Evolutionary conservation across 2,797 vertebrate species (phyloP).

Genomic region (Cygnus olor): DNA sequence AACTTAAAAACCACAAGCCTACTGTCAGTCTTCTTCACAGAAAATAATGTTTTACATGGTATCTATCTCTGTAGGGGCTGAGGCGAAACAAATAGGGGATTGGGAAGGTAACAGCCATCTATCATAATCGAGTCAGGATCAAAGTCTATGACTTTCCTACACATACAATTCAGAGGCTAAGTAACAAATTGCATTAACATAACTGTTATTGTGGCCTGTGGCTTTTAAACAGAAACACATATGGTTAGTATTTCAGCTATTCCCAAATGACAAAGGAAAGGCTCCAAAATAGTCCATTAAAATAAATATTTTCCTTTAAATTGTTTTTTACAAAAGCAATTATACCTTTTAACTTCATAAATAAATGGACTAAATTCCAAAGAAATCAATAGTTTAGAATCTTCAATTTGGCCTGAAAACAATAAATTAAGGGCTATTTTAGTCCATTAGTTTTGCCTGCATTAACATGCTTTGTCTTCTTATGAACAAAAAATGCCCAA

Average conservation of each 20-base stretch:
- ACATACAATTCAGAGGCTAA: not conserved
- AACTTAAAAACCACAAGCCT: not conserved
- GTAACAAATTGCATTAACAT: slow-evolving; percentile 10
- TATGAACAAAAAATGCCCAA: not conserved
- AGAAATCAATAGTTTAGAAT: not conserved
- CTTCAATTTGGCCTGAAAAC: not conserved
- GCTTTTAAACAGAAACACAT: slow-evolving; percentile 23
- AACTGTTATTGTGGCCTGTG: slow-evolving; percentile 16
- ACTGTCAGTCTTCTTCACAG: not conserved
- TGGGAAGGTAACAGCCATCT: not conserved
- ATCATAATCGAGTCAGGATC: not conserved
- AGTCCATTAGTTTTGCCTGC: not conserved
- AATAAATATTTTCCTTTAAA: not conserved
- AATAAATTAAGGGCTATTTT: not conserved
- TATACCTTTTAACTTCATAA: not conserved
- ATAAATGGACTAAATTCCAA: not conserved
- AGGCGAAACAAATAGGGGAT: not conserved
- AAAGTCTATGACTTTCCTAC: not conserved
- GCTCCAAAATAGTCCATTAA: slow-evolving; percentile 10
- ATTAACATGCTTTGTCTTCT: not conserved
- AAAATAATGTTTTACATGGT: not conserved
- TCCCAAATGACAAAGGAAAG: slow-evolving; percentile 11
- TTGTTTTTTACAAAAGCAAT: not conserved
- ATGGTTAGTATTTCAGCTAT: slow-evolving; percentile 34
- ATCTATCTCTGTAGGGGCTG: not conserved